Percentiles rank a stretch among this genome's conserved stretches.
phyloP scores from a whole-genome alignment of 2,888 invertebrate genomes.

The Aspidiotus rigidus region DNA sequence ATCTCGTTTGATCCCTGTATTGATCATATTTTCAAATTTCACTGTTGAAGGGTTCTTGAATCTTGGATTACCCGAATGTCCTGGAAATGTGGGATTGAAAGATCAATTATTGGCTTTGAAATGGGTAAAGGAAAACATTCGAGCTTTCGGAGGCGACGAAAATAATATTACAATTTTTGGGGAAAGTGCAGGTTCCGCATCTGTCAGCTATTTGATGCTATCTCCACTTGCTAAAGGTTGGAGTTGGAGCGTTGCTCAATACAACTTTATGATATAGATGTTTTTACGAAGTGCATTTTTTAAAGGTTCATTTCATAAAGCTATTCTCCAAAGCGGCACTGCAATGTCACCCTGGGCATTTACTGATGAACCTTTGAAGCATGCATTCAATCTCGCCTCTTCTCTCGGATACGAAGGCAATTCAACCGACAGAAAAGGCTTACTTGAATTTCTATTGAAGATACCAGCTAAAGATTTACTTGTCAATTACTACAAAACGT shows the following conservation, averaged over 20 bases:
- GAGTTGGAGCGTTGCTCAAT: background rate
- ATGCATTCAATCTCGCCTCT: background rate
- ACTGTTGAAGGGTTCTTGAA: background rate
- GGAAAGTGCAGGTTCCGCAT: background rate
- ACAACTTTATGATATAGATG: background rate
- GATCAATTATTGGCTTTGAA: conserved; percentile 1
- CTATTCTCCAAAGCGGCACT: background rate
- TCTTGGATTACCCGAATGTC: conserved; percentile 2
- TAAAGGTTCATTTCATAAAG: background rate
- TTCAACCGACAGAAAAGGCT: background rate
- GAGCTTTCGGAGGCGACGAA: background rate
- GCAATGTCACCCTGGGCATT: background rate
- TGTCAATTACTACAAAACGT: no score
- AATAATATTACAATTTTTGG: background rate
- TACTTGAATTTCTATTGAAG: background rate
- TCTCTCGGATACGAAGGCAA: background rate
- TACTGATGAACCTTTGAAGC: background rate
- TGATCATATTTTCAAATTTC: background rate
- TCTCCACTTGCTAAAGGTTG: background rate
- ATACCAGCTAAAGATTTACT: no score
- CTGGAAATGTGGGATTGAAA: background rate
- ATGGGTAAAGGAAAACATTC: background rate
- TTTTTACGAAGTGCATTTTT: background rate
- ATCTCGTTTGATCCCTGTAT: background rate
- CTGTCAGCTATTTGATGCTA: background rate